These are phyloP conservation scores for Drosophila albomicans DNA, from an alignment of 1,140 invertebrate species.

Conservation along the genomic window DNA sequence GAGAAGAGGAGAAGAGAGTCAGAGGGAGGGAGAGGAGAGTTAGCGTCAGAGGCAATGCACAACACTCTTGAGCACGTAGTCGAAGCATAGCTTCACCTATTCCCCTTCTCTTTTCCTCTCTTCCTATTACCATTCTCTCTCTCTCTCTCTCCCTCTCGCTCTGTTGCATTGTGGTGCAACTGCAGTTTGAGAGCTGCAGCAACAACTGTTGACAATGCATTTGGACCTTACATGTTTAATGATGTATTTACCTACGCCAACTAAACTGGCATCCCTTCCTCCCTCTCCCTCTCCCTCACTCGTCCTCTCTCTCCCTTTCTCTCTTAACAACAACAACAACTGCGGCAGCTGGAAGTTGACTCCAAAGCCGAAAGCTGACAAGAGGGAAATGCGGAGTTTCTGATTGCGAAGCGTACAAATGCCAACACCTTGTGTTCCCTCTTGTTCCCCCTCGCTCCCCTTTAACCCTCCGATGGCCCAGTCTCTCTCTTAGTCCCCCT, in stretches of 20 bases:
- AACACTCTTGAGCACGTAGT: conserved; percentile 49
- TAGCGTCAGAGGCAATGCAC: background rate
- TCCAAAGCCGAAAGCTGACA: background rate
- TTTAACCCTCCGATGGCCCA: background rate
- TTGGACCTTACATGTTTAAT: conserved; percentile 80
- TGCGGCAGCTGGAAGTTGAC: conserved; percentile 8
- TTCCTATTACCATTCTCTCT: too few relatives aligned
- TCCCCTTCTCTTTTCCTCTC: background rate
- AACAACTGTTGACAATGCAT: conserved; percentile 75
- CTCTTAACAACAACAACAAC: background rate
- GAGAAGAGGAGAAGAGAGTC: conserved; percentile 3
- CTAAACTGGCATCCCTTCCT: conserved; percentile 53
- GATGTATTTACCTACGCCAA: conserved; percentile 80
- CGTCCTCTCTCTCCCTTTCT: too few relatives aligned
- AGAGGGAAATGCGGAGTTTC: conserved; percentile 3
- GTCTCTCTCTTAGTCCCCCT: conserved; percentile 14
- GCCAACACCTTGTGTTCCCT: conserved; percentile 64
- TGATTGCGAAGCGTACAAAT: conserved; percentile 74
- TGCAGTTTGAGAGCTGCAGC: conserved; percentile 8
- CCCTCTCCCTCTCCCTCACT: background rate
- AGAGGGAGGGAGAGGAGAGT: conserved; percentile 7
- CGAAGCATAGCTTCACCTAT: conserved; percentile 7
- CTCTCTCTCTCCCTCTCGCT: too few relatives aligned
- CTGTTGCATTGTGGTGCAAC: conserved; percentile 4
- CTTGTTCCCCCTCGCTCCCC: background rate